Percentiles rank a stretch among this genome's conserved stretches.
Evolutionary conservation across 2,113 vertebrate species (phyloP).

Genomic region (Melozone crissalis): DNA sequence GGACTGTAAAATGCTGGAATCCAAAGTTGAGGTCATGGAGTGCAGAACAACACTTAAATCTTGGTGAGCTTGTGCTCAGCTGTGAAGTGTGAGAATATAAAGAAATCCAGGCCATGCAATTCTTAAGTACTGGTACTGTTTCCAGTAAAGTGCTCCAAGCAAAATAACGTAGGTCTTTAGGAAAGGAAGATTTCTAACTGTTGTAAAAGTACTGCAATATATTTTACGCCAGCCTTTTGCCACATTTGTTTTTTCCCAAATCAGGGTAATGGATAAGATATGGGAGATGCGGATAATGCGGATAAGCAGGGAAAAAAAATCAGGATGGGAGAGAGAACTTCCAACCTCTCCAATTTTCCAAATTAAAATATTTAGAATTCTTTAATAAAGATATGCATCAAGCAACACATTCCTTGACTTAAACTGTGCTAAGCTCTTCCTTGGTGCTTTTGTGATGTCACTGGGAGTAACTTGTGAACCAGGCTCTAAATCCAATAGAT

Average conservation of each 20-base stretch:
- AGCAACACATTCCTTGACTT: neutral
- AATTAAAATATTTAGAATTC: neutral
- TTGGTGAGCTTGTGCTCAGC: neutral
- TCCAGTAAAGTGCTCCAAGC: neutral
- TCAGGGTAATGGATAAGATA: neutral
- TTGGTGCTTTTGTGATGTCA: neutral
- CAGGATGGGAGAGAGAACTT: neutral
- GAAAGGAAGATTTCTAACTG: neutral
- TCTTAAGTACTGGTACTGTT: neutral
- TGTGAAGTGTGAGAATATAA: neutral
- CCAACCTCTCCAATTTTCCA: neutral
- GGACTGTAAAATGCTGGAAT: neutral
- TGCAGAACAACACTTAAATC: neutral
- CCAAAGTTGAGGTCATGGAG: neutral
- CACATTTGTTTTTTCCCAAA: neutral
- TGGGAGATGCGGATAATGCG: neutral
- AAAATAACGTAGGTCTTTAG: neutral
- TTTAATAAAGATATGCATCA: neutral
- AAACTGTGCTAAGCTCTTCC: neutral
- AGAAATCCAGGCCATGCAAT: neutral
- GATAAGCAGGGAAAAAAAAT: neutral
- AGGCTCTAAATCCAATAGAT: neutral
- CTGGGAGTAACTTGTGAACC: neutral
- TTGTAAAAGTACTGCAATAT: neutral
- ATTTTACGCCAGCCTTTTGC: neutral